These are phyloP conservation scores for Marronus borbonicus DNA, from an alignment of 2,888 invertebrate species.

Conservation along the genomic window DNA sequence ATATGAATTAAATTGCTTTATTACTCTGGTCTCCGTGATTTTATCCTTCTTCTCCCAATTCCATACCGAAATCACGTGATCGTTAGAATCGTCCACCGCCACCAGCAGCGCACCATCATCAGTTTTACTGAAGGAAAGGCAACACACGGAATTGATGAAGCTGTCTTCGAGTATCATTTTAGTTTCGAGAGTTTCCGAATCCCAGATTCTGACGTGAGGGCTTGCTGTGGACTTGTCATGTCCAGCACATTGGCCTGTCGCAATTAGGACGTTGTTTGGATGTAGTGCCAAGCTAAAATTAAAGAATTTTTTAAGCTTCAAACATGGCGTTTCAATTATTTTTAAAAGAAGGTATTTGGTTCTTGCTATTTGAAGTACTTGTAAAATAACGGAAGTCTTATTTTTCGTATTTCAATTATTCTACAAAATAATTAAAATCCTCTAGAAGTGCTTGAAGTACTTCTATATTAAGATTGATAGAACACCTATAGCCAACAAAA, in stretches of 20 bases:
- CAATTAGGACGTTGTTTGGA: constrained; percentile 91
- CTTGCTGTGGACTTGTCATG: constrained; percentile 86
- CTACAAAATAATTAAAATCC: too few species aligned
- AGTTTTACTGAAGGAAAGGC: constrained; percentile 90
- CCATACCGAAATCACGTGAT: constrained; percentile 93
- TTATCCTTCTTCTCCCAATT: constrained; percentile 89
- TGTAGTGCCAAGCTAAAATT: constrained; percentile 85
- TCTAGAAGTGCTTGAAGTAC: too few species aligned
- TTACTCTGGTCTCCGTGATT: constrained; percentile 91
- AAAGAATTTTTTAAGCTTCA: too few species aligned
- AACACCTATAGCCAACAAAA: too few species aligned
- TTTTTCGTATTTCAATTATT: too few species aligned
- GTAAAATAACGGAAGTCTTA: too few species aligned
- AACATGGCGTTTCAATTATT: too few species aligned
- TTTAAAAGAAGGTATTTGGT: too few species aligned
- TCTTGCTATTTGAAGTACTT: too few species aligned
- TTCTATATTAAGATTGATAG: too few species aligned
- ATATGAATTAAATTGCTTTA: not conserved
- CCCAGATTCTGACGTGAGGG: constrained; percentile 96
- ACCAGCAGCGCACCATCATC: constrained; percentile 88
- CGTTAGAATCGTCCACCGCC: constrained; percentile 90
- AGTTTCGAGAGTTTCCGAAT: constrained; percentile 91
- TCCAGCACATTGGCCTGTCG: constrained; percentile 92
- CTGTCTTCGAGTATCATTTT: constrained; percentile 89
- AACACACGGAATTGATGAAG: constrained; percentile 88